Percentiles rank a stretch among this genome's conserved stretches.
phyloP scores from a whole-genome alignment of 2,113 vertebrate species.

The Ictalurus furcatus region DNA sequence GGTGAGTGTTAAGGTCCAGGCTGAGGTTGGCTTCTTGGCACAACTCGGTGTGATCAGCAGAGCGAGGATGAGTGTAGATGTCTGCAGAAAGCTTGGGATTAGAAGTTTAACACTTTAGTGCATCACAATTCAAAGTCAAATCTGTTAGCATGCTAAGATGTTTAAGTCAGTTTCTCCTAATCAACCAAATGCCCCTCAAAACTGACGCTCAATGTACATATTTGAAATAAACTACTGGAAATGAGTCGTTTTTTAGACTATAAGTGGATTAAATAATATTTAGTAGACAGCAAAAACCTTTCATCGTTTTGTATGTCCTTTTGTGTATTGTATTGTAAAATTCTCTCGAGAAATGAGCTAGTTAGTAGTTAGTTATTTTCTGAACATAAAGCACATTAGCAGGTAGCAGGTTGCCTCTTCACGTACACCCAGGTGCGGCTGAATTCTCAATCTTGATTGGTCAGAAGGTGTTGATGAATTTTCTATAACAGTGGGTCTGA shows the following conservation, averaged over 20 bases:
- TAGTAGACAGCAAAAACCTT: not conserved
- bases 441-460: not conserved
- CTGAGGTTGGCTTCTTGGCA: conserved; percentile 24
- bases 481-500: not conserved
- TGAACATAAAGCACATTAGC: not conserved
- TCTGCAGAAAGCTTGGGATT: not conserved
- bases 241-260: not conserved
- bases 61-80: not conserved
- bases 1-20: conserved; percentile 37
- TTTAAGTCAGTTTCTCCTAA: not conserved
- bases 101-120: not conserved
- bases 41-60: not conserved
- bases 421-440: not conserved
- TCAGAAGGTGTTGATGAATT: not conserved
- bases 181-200: not conserved
- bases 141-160: not conserved
- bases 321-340: not conserved
- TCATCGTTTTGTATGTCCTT: not conserved
- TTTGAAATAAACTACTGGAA: not conserved
- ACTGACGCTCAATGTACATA: too few species aligned
- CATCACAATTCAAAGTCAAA: not conserved
- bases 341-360: not conserved
- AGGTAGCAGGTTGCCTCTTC: not conserved
- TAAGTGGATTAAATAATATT: not conserved
- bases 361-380: not conserved